phyloP scores from a whole-genome alignment of 2,797 vertebrate genomes.

The Crocidura indochinensis region DNA sequence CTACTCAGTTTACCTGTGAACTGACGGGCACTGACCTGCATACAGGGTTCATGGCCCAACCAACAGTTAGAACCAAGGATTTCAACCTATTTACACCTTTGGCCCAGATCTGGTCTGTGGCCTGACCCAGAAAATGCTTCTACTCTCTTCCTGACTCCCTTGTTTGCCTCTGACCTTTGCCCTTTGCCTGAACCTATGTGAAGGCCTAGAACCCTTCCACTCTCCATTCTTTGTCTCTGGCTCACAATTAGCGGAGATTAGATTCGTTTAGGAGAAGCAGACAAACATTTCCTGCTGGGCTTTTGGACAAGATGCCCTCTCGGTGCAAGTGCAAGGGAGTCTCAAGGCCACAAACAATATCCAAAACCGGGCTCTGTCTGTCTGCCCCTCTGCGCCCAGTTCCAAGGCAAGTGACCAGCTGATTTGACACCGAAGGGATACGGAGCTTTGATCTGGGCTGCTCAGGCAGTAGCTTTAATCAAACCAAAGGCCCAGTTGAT shows the following conservation, averaged over 20 bases:
- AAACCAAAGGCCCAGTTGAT: neutral
- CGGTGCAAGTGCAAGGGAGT: neutral
- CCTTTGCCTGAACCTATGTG: constrained; percentile 38
- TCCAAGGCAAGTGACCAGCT: neutral
- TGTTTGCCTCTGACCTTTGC: constrained; percentile 43
- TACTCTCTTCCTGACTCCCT: neutral
- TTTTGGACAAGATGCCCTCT: neutral
- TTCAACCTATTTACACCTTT: no score
- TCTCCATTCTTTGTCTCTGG: constrained; percentile 62
- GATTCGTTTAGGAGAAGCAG: neutral
- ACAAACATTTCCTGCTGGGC: constrained; percentile 28
- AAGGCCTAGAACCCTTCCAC: constrained; percentile 25
- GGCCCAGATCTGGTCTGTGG: no score
- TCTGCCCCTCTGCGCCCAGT: neutral
- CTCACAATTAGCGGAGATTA: constrained; percentile 52
- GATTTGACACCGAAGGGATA: neutral
- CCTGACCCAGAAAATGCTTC: neutral
- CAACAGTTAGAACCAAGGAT: no score
- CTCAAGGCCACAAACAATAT: neutral
- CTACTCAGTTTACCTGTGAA: no score
- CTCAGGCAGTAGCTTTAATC: neutral
- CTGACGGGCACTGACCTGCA: no score
- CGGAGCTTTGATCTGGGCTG: neutral
- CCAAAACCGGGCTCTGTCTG: neutral
- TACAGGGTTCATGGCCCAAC: no score